phyloP scores from a whole-genome alignment of 2,113 vertebrate species.

The Calypte anna region DNA sequence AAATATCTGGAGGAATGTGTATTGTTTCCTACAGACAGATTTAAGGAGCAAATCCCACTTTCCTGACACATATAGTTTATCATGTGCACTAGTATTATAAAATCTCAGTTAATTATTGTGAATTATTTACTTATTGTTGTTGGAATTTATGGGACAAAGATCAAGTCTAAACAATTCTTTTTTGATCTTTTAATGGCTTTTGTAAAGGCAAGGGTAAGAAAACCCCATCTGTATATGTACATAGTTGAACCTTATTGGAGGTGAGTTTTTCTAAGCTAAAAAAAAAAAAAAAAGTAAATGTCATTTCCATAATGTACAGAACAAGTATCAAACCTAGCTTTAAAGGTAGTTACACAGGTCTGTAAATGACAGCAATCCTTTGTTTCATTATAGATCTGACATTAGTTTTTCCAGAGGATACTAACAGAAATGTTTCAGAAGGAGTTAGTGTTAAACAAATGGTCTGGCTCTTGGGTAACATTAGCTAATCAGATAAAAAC shows the following conservation, averaged over 20 bases:
- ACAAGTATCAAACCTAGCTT: background rate
- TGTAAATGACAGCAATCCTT: conserved; percentile 21
- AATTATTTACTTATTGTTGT: conserved; percentile 17
- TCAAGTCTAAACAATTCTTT: conserved; percentile 24
- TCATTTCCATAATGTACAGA: background rate
- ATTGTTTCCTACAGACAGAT: background rate
- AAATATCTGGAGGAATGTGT: background rate
- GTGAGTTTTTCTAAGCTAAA: background rate
- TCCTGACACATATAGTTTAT: background rate
- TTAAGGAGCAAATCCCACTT: background rate
- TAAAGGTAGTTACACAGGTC: background rate
- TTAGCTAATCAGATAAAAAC: conserved; percentile 40
- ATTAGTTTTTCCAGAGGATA: conserved; percentile 30
- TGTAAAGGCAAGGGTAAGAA: background rate
- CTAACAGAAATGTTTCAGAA: background rate
- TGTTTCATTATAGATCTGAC: conserved; percentile 8
- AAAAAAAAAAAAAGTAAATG: background rate
- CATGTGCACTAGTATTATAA: background rate
- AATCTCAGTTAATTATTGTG: background rate
- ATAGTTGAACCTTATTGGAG: background rate
- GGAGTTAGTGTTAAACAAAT: conserved; percentile 48
- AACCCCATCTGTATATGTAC: background rate
- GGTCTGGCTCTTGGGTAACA: conserved; percentile 9
- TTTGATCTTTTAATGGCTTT: background rate
- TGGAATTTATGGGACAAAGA: background rate